Conservation (phyloP, 1,140 invertebrate species). For the Bombus soroeensis region DNA sequence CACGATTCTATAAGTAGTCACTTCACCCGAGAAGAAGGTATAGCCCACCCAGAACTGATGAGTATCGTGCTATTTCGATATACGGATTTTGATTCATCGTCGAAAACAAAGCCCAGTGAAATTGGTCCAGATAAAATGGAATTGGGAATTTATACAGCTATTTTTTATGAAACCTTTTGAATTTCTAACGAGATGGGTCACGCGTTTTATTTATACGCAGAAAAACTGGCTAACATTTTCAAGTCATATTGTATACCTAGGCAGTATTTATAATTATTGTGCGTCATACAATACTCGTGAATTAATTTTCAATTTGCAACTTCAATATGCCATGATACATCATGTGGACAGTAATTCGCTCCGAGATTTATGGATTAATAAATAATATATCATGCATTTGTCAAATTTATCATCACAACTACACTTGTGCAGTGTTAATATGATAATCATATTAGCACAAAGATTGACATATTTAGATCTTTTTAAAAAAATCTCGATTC, state of each 20-base stretch:
- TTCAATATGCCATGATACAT: not conserved
- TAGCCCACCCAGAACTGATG: not conserved
- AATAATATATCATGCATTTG: not conserved
- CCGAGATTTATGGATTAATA: not conserved
- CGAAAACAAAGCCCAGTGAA: not conserved
- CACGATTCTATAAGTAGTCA: constrained; percentile 28
- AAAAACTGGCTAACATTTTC: too few species aligned
- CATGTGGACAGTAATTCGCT: not conserved
- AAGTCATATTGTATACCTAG: too few species aligned
- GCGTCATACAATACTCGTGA: not conserved
- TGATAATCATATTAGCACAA: not conserved
- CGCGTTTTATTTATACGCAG: too few species aligned
- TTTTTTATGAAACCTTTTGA: not conserved
- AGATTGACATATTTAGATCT: not conserved
- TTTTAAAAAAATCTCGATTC: too few species aligned
- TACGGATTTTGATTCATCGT: not conserved
- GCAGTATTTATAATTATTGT: not conserved
- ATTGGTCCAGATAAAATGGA: not conserved
- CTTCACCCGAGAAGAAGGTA: constrained; percentile 12
- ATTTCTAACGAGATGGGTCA: too few species aligned
- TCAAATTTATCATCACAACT: not conserved
- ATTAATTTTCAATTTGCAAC: not conserved
- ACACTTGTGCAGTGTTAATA: not conserved
- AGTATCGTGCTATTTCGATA: not conserved
- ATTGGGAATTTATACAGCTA: not conserved